Conservation (phyloP, 2,888 invertebrate genomes). For the Ormyrus rosae region DNA sequence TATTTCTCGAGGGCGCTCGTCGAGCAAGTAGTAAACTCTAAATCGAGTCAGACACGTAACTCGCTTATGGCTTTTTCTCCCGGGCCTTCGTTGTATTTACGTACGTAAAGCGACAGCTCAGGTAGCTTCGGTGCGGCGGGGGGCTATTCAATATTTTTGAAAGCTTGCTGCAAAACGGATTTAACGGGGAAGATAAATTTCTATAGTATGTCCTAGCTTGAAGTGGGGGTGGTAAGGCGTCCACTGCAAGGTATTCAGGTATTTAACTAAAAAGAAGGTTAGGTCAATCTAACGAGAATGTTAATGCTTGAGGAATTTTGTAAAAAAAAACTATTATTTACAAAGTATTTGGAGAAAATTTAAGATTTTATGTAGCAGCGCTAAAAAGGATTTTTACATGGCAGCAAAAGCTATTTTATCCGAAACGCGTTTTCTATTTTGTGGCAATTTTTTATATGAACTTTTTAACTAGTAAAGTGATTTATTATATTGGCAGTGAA, state of each 20-base stretch:
- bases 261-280: no score
- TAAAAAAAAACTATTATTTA: no score
- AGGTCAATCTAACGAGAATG: no score
- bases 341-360: no score
- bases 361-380: no score
- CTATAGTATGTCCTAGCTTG: no score
- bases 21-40: constrained; percentile 43
- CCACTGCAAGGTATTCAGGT: no score
- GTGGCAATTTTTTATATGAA: neutral
- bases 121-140: neutral
- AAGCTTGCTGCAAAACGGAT: neutral
- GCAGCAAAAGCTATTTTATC: no score
- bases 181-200: no score
- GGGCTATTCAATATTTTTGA: constrained; percentile 16
- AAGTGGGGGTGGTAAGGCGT: no score
- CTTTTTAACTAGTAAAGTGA: constrained; percentile 21
- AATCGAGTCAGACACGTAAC: constrained; percentile 48
- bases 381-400: no score
- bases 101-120: neutral
- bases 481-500: constrained; percentile 33
- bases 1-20: neutral
- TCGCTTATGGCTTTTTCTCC: constrained; percentile 46
- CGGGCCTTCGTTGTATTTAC: neutral
- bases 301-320: no score
- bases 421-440: neutral